These are phyloP conservation scores for Caranx ignobilis DNA, from an alignment of 2,113 vertebrate genomes.

Conservation along the genomic window DNA sequence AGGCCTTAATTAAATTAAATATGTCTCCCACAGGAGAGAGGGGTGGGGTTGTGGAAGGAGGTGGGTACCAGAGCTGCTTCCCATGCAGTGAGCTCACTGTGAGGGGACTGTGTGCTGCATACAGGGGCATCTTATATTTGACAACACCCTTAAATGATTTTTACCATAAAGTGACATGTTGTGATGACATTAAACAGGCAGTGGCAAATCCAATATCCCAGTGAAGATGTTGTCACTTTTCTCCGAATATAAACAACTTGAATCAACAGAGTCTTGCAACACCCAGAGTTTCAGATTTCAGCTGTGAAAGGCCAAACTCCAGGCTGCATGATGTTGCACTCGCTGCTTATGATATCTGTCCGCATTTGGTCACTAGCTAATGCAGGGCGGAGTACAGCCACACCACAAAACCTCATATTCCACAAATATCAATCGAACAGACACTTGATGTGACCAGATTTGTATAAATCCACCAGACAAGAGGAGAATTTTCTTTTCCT, in stretches of 20 bases:
- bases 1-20: constrained; percentile 99
- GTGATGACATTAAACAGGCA: constrained; percentile 20
- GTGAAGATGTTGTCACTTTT: background rate
- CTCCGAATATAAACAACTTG: background rate
- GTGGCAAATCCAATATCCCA: background rate
- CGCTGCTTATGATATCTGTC: background rate
- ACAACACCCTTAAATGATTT: constrained; percentile 29
- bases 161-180: constrained; percentile 17
- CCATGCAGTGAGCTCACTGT: constrained; percentile 61
- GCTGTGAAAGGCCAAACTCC: background rate
- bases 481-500: background rate
- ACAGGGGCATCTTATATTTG: constrained; percentile 27
- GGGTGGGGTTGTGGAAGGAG: constrained; percentile 44
- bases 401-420: background rate
- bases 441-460: background rate
- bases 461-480: background rate
- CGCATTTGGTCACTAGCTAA: background rate
- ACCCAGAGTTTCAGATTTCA: background rate
- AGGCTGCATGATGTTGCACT: background rate
- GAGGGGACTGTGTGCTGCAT: constrained; percentile 28
- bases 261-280: background rate
- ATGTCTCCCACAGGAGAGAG: constrained; percentile 85
- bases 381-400: background rate
- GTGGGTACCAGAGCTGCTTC: constrained; percentile 46
- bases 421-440: background rate